A percentile compares a stretch with the other conserved stretches of the same genome.
Conservation (phyloP, 2,797 vertebrate genomes). For the Sternotherus odoratus region DNA sequence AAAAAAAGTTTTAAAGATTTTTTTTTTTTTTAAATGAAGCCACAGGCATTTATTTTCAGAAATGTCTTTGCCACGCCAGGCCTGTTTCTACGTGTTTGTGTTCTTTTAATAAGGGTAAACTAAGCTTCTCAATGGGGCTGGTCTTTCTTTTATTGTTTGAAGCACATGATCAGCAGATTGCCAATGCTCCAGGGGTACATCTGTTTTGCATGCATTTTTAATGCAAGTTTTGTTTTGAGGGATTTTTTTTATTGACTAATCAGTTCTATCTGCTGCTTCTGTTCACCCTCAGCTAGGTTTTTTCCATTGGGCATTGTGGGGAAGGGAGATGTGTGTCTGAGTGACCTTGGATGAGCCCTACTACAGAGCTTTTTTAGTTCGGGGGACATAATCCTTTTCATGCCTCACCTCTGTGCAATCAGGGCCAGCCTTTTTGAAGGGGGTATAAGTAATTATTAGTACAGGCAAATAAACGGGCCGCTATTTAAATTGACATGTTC, state of each 20-base stretch:
- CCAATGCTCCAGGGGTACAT: not conserved
- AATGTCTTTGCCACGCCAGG: not conserved
- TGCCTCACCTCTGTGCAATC: constrained; percentile 65
- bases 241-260: not conserved
- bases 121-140: not conserved
- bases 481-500: not conserved
- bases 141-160: not conserved
- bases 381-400: constrained; percentile 70
- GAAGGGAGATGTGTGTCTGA: constrained; percentile 44
- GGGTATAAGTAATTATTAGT: constrained; percentile 42
- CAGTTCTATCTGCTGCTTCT: not conserved
- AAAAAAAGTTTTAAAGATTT: not conserved
- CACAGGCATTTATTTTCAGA: constrained; percentile 9
- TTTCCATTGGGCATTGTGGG: constrained; percentile 39
- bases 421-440: constrained; percentile 52
- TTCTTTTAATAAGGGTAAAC: not conserved
- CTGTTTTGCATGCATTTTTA: not conserved
- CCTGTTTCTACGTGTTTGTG: not conserved
- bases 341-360: constrained; percentile 61
- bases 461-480: not conserved
- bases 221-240: constrained; percentile 32
- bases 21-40: not conserved
- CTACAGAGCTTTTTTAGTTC: constrained; percentile 56
- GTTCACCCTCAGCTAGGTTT: not conserved
- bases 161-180: not conserved